Evolutionary conservation across 2,888 invertebrate species (phyloP).

Genomic region (Clitarchus hookeri): DNA sequence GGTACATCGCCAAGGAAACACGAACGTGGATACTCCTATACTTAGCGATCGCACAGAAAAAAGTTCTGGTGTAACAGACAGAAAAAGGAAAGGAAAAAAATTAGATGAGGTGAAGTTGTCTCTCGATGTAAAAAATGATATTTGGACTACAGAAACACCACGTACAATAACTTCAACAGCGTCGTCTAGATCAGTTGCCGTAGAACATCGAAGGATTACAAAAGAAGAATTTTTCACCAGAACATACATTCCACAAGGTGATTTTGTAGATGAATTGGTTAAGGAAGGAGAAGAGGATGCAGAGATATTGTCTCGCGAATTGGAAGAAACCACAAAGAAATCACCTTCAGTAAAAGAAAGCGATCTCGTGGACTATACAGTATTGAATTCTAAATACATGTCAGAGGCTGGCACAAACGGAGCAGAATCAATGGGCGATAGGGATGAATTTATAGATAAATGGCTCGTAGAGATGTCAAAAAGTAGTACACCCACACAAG

Average conservation of each 20-base stretch:
- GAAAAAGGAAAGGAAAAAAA: neutral
- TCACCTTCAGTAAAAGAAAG: neutral
- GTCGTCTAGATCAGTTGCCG: conserved; percentile 18
- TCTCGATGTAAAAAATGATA: neutral
- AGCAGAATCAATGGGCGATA: neutral
- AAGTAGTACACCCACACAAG: neutral
- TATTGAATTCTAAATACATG: neutral
- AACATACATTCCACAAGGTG: conserved; percentile 12
- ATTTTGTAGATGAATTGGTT: neutral
- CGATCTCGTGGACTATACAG: neutral
- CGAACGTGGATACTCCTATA: neutral
- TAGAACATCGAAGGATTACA: neutral
- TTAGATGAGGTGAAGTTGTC: neutral
- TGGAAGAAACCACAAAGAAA: neutral
- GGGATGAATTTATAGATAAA: neutral
- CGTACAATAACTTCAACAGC: neutral
- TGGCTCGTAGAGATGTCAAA: neutral
- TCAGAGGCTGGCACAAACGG: neutral
- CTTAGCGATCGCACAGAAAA: neutral
- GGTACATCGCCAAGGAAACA: neutral
- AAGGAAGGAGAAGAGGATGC: conserved; percentile 16
- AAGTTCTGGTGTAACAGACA: neutral
- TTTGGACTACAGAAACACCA: neutral
- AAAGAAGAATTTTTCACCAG: conserved; percentile 22
- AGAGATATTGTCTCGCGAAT: neutral